Evolutionary conservation across 2,888 invertebrate genomes (phyloP).

Genomic region (Conus canariensis): DNA sequence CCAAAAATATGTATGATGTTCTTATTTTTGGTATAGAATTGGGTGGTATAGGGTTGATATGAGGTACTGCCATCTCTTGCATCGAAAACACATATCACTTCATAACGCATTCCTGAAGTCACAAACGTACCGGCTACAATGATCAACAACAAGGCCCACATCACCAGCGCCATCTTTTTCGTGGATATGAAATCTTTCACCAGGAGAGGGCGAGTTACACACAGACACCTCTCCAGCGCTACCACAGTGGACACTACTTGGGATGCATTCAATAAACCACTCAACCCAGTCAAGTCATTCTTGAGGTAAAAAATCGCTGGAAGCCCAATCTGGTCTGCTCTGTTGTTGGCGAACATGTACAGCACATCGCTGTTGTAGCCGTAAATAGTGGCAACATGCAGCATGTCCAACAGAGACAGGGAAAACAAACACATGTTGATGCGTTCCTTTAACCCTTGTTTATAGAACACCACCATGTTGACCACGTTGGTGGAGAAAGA

Average conservation of each 20-base stretch:
- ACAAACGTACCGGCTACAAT: not conserved
- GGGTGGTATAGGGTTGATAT: not conserved
- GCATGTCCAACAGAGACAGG: not conserved
- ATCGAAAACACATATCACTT: not conserved
- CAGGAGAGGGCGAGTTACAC: not conserved
- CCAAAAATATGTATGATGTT: not conserved
- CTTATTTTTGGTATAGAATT: not conserved
- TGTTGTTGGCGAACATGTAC: not conserved
- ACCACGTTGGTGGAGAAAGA: constrained; percentile 19
- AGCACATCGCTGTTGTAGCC: not conserved
- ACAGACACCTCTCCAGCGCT: not conserved
- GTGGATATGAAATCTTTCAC: not conserved
- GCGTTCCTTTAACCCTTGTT: not conserved
- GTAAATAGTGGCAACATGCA: not conserved
- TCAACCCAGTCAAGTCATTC: not conserved
- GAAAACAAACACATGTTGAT: constrained; percentile 1
- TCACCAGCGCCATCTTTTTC: not conserved
- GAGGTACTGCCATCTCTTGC: not conserved
- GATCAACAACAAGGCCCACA: not conserved
- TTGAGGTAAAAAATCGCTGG: not conserved
- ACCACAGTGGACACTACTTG: not conserved
- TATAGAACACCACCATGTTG: not conserved
- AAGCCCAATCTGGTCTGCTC: not conserved
- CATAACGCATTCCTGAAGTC: not conserved
- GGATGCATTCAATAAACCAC: not conserved